Evolutionary conservation across 2,113 vertebrate species (phyloP).

Genomic region (Butastur rufipennis): DNA sequence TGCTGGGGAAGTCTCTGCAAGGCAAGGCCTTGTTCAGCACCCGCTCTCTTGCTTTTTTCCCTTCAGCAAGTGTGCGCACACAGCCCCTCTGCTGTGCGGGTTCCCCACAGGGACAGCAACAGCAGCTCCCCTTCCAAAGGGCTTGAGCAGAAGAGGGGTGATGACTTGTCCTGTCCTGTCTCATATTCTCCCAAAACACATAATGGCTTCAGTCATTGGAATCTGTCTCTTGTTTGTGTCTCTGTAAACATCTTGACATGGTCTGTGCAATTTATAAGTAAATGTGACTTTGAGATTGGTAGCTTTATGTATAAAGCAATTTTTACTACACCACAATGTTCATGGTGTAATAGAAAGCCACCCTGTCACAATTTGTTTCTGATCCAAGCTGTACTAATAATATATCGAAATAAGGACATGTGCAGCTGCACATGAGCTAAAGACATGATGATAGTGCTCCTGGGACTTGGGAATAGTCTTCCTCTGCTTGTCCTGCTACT

Average conservation of each 20-base stretch:
- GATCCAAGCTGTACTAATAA: no score
- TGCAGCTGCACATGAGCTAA: background rate
- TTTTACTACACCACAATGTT: background rate
- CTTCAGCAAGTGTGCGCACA: background rate
- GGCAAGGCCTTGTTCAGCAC: background rate
- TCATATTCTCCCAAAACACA: background rate
- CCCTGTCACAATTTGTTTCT: background rate
- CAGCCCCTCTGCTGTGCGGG: background rate
- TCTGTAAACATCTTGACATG: background rate
- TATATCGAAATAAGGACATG: background rate
- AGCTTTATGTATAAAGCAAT: background rate
- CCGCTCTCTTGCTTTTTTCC: background rate
- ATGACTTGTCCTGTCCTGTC: background rate
- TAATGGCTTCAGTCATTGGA: background rate
- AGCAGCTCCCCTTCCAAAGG: background rate
- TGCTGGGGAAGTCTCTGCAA: background rate
- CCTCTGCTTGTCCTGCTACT: background rate
- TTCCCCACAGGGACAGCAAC: no score
- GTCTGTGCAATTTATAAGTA: background rate
- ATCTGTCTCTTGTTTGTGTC: background rate
- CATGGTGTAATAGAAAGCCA: background rate
- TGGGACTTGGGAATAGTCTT: background rate
- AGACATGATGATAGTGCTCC: background rate
- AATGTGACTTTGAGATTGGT: background rate
- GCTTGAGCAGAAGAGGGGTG: background rate